Conservation (phyloP, 2,113 vertebrate genomes). For the Ifrita kowaldi region DNA sequence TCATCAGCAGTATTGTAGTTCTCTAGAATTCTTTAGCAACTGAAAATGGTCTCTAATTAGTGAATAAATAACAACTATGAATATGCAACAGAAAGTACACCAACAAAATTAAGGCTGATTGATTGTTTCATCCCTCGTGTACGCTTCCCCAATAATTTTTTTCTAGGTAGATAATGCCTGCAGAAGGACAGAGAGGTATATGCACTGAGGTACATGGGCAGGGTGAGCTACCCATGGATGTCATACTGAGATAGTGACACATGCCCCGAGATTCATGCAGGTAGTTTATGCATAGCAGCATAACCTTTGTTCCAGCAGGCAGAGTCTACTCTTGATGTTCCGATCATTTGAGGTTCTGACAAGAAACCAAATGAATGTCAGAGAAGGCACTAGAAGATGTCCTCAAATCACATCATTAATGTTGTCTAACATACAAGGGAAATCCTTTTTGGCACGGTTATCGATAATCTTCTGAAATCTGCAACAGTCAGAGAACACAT, state of each 20-base stretch:
- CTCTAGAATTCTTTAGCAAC: not conserved
- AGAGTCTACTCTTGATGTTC: not conserved
- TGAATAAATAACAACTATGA: not conserved
- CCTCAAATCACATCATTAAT: not conserved
- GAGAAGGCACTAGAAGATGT: not conserved
- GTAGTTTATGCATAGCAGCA: not conserved
- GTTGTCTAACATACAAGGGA: not conserved
- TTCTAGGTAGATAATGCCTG: not conserved
- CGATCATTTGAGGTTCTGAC: not conserved
- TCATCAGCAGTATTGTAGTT: not conserved
- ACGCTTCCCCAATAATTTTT: not conserved
- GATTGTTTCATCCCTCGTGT: not conserved
- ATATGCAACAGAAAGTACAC: not conserved
- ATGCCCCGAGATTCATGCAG: accelerated
- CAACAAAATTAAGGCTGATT: not conserved
- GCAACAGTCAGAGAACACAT: not conserved
- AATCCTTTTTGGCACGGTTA: not conserved
- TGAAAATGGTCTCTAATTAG: not conserved
- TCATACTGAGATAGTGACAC: not conserved
- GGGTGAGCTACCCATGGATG: not conserved
- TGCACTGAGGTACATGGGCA: not conserved
- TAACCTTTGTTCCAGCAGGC: not conserved
- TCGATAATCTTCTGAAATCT: not conserved
- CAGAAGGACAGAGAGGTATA: not conserved
- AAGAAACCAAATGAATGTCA: not conserved